Conservation (phyloP, 2,888 invertebrate genomes). For the Melipona beecheii region DNA sequence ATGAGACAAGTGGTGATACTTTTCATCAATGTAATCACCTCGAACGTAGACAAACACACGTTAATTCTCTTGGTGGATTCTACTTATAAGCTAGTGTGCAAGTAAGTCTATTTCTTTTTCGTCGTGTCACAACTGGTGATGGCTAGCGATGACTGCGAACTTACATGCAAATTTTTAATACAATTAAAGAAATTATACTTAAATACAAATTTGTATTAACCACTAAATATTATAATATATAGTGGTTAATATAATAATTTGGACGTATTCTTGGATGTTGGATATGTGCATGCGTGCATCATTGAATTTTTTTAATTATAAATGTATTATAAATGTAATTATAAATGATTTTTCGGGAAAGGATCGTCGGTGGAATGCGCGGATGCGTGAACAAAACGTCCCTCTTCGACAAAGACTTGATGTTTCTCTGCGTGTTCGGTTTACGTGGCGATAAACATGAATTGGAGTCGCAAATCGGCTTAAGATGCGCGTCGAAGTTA, state of each 20-base stretch:
- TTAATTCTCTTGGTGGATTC: conserved; percentile 85
- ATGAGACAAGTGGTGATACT: conserved; percentile 89
- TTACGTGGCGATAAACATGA: conserved; percentile 90
- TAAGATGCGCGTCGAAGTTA: conserved; percentile 87
- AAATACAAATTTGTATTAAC: too few species aligned
- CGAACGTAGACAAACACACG: conserved; percentile 81
- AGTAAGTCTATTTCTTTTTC: conserved; percentile 72
- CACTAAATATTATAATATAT: too few species aligned
- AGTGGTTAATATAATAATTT: too few species aligned
- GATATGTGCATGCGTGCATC: too few species aligned
- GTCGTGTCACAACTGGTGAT: not conserved
- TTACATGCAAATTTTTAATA: too few species aligned
- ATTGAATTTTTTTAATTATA: too few species aligned
- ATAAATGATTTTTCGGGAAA: conserved; percentile 14
- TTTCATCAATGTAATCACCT: conserved; percentile 87
- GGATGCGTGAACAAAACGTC: conserved; percentile 89
- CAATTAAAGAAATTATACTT: too few species aligned
- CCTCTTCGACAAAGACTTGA: conserved; percentile 90
- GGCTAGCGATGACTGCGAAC: too few species aligned
- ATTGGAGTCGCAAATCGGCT: conserved; percentile 88
- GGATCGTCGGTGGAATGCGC: conserved; percentile 85
- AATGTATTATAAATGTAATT: too few species aligned
- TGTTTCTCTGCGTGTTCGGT: conserved; percentile 90
- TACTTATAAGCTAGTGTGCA: conserved; percentile 85
- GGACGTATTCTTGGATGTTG: too few species aligned